Base-by-base conservation (phyloP, 30 jellyfish, hydroid and myxozoan species). In the Catostylus mosaicus region DNA sequence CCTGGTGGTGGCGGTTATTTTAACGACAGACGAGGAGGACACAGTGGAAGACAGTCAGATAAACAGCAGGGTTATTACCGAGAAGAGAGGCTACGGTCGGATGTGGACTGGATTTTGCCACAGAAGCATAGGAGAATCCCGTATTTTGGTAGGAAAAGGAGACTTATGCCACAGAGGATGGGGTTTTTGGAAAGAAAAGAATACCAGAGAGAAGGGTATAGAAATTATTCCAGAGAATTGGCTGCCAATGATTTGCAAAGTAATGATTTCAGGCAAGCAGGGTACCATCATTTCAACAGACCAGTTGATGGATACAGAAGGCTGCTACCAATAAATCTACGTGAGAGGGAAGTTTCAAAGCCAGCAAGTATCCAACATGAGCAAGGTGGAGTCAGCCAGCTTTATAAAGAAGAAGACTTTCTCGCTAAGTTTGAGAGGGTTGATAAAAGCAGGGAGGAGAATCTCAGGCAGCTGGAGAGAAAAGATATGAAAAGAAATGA, bases 61-160 rank as follows among this genome's bases (percentile, higher is more conserved):
- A 3, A 3, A 16, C 27, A 3, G 63, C 63, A 50, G 26, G 63
- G 20, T 50, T 50, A 16, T 50, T 4, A 5, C 20, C 63, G 63
- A 50, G 63, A 16, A 4, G 63, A 50, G 24, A 50, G 63, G 24
- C 63, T 27, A 50, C 14, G 20, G 19, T 50, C 20, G 26, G 29
- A 69, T 45, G 30, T 5, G 24, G 37, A 65, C 52, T 52, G 22
- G 27, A 22, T 31, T 0, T 52, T 24, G 24, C 77, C 33, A 1
- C 77, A 65, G 3, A 65, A 52, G 29, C 23, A 65, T 30, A 20
- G 24, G 37, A 69, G 81, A 52, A 38, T 23, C 10, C 81, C 64
- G 20, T 69, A 32, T 20, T 69, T 30, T 38, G 60, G 81, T 52
- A 8, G 81, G 23, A 69, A 38, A 24, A 69, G 81, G 30, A 35